Percentiles rank a stretch among this genome's conserved stretches.
Conservation (phyloP, 2,888 invertebrate species). For the Drosophila buzzatii region DNA sequence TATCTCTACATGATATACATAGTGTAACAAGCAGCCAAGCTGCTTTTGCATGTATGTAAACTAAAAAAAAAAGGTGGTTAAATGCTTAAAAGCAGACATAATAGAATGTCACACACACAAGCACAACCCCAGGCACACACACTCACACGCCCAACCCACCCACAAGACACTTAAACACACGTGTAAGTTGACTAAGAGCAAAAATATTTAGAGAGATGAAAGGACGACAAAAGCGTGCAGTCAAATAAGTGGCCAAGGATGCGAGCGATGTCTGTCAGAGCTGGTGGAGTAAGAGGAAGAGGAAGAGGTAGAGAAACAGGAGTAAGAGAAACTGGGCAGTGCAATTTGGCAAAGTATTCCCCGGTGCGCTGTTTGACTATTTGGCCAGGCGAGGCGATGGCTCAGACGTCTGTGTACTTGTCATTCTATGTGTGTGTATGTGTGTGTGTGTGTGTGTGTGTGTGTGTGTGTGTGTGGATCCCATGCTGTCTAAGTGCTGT, state of each 20-base stretch:
- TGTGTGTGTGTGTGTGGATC: constrained; percentile 29
- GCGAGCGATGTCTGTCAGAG: constrained; percentile 28
- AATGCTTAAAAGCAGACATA: constrained; percentile 34
- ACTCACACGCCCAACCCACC: not conserved
- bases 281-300: not conserved
- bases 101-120: constrained; percentile 13
- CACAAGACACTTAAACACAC: constrained; percentile 16
- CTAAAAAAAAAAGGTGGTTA: constrained; percentile 21
- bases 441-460: constrained; percentile 4
- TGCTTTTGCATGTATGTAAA: not conserved
- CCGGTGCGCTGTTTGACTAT: constrained; percentile 71
- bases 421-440: constrained; percentile 23
- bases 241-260: constrained; percentile 69
- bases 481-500: constrained; percentile 72
- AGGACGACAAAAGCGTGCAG: constrained; percentile 61
- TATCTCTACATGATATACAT: not conserved
- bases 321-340: constrained; percentile 45
- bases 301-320: not conserved
- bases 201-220: constrained; percentile 58
- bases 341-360: constrained; percentile 80
- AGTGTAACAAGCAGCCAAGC: not conserved
- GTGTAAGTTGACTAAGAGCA: constrained; percentile 50
- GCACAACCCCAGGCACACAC: not conserved
- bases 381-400: constrained; percentile 38
- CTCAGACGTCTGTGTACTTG: constrained; percentile 33